Evolutionary conservation across 2,888 invertebrate genomes (phyloP).

Genomic region (Cynaeus angustus): DNA sequence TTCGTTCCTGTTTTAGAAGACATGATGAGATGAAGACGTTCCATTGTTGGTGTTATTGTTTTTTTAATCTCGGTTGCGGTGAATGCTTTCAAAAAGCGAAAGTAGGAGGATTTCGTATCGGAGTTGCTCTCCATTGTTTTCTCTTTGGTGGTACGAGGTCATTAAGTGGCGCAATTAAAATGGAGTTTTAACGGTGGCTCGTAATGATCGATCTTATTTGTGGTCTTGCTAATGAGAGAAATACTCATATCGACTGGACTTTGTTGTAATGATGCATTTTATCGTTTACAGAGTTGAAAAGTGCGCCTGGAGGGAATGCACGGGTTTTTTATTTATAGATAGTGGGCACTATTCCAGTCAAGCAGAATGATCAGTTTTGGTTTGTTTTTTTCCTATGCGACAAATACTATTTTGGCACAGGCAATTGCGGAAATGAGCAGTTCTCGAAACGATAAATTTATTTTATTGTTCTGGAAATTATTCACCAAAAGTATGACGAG

Average conservation of each 20-base stretch:
- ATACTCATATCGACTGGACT: neutral
- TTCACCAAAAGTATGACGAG: neutral
- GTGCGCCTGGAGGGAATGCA: neutral
- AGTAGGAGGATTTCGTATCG: conserved; percentile 18
- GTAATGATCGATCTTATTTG: conserved; percentile 7
- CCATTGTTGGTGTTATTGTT: conserved; percentile 16
- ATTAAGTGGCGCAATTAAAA: conserved; percentile 12
- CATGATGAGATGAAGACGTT: conserved; percentile 4
- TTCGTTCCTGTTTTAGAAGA: conserved; percentile 31
- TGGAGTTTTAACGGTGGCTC: conserved; percentile 3
- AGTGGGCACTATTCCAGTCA: conserved; percentile 3
- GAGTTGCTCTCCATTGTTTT: conserved; percentile 17
- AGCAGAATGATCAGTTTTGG: neutral
- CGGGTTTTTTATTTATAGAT: neutral
- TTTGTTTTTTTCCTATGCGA: neutral
- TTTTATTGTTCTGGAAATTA: neutral
- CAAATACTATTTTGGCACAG: neutral
- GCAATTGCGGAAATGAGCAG: neutral
- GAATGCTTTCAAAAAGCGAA: conserved; percentile 19
- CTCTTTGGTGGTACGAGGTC: conserved; percentile 21
- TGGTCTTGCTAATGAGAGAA: neutral
- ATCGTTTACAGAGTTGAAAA: neutral
- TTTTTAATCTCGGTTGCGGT: conserved; percentile 12
- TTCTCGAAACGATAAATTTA: neutral
- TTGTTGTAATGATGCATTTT: neutral